These are phyloP conservation scores for Calidris pygmaea DNA, from an alignment of 2,113 vertebrate genomes.

Conservation along the genomic window DNA sequence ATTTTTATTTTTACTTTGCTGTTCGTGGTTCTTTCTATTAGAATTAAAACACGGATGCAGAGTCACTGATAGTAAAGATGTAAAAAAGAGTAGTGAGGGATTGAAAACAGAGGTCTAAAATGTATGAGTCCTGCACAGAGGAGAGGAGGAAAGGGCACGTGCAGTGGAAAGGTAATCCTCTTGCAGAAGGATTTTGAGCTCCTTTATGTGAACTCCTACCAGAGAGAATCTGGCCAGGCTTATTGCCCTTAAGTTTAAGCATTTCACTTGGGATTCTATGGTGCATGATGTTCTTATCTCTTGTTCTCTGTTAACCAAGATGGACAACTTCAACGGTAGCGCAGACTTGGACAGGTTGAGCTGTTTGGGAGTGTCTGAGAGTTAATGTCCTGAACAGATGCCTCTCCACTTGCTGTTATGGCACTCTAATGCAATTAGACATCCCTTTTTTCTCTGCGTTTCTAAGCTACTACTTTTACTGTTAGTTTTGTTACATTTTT, in stretches of 20 bases:
- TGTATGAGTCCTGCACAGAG: background rate
- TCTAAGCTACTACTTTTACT: background rate
- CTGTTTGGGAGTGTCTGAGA: background rate
- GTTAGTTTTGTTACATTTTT: background rate
- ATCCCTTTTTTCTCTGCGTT: background rate
- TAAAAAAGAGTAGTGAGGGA: background rate
- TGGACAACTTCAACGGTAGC: background rate
- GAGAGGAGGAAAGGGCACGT: background rate
- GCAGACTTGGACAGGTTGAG: background rate
- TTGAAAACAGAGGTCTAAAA: background rate
- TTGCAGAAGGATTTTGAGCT: background rate
- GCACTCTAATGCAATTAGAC: background rate
- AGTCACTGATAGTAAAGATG: background rate
- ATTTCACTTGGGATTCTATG: background rate
- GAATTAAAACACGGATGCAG: background rate
- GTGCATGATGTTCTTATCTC: background rate
- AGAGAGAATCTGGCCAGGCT: background rate
- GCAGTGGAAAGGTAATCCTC: background rate
- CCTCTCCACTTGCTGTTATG: background rate
- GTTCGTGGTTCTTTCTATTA: background rate
- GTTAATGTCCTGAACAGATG: background rate
- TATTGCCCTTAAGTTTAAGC: background rate
- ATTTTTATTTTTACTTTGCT: background rate
- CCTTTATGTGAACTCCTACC: background rate
- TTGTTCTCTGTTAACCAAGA: background rate